phyloP scores from a whole-genome alignment of 2,888 invertebrate genomes.

The Calameuta pallipes region DNA sequence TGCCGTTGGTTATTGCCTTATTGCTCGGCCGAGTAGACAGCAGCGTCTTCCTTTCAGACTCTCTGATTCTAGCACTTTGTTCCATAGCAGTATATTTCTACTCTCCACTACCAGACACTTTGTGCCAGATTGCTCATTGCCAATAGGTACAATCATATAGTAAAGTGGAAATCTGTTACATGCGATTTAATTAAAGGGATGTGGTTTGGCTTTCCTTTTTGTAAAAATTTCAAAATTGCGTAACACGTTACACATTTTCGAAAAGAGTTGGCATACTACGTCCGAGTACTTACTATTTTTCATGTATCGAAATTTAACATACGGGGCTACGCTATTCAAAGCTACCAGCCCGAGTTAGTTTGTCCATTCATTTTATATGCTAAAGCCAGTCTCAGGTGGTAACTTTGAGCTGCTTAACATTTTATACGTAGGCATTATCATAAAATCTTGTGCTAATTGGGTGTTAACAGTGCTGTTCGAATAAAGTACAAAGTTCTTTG shows the following conservation, averaged over 20 bases:
- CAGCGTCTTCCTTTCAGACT: constrained; percentile 28
- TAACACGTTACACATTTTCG: background rate
- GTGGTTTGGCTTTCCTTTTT: background rate
- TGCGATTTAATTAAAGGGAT: background rate
- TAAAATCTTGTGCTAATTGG: too few species aligned
- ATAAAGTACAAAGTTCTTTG: too few species aligned
- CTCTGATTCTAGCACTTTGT: background rate
- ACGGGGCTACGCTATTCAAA: too few species aligned
- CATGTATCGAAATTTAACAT: too few species aligned
- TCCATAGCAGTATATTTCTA: background rate
- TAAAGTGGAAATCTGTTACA: background rate
- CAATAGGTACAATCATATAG: background rate
- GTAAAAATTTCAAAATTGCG: background rate
- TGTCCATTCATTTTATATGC: too few species aligned
- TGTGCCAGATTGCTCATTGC: background rate
- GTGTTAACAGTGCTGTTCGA: too few species aligned
- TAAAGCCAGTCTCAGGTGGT: too few species aligned
- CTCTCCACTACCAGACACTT: background rate
- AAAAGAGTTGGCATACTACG: too few species aligned
- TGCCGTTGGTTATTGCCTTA: constrained; percentile 38
- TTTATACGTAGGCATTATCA: too few species aligned
- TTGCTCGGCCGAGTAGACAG: constrained; percentile 20
- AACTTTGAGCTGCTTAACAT: too few species aligned
- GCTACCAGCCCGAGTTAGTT: too few species aligned
- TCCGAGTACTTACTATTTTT: too few species aligned